phyloP scores from a whole-genome alignment of 2,797 vertebrate genomes.

The Tapera naevia region DNA sequence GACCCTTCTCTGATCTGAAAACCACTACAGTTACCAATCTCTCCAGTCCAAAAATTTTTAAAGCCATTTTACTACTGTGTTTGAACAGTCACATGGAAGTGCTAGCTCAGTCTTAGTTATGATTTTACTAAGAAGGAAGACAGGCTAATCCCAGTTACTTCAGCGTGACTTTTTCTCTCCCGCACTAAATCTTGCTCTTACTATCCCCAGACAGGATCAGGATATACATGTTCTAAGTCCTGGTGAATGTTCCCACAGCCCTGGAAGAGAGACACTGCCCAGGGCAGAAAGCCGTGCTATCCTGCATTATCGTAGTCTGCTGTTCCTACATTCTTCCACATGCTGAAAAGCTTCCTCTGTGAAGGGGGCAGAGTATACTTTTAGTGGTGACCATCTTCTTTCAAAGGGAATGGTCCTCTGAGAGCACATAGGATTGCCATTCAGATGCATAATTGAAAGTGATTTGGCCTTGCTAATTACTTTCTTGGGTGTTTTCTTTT shows the following conservation, averaged over 20 bases:
- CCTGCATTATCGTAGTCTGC: background rate
- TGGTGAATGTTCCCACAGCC: background rate
- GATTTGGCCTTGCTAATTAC: slow-evolving; percentile 21
- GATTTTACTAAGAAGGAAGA: slow-evolving; percentile 19
- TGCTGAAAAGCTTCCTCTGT: background rate
- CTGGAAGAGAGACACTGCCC: background rate
- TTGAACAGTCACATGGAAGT: background rate
- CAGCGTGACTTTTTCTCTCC: slow-evolving; percentile 19
- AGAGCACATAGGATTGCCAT: background rate
- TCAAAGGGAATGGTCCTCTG: background rate
- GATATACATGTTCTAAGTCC: background rate
- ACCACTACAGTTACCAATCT: background rate
- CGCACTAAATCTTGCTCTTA: background rate
- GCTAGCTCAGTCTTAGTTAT: background rate
- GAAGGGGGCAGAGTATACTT: background rate
- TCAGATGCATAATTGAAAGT: background rate
- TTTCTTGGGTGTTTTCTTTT: background rate
- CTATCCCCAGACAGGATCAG: background rate
- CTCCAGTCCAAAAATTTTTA: background rate
- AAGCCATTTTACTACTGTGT: slow-evolving; percentile 24
- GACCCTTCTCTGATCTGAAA: background rate
- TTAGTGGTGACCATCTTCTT: background rate
- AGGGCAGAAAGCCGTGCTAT: background rate
- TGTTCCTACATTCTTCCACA: background rate
- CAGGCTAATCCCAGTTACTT: slow-evolving; percentile 28